These are phyloP conservation scores for Tortricodes alternella DNA, from an alignment of 2,888 invertebrate species.

Conservation along the genomic window DNA sequence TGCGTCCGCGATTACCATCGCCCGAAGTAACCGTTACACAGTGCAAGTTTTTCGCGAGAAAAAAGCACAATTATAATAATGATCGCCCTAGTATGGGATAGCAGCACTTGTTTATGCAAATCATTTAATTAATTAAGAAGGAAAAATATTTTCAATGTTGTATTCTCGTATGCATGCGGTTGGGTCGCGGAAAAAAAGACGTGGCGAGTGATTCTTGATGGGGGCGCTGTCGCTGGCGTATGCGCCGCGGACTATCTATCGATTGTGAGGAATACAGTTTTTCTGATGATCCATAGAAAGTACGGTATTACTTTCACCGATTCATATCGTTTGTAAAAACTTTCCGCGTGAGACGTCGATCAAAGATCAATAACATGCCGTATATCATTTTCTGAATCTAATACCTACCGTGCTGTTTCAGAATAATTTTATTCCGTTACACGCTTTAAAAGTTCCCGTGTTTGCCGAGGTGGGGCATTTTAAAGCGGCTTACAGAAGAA, in stretches of 20 bases:
- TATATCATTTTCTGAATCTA: constrained; percentile 47
- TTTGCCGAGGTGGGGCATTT: constrained; percentile 74
- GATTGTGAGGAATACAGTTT: constrained; percentile 32
- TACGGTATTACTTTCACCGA: constrained; percentile 36
- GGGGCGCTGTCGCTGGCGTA: constrained; percentile 62
- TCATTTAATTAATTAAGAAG: constrained; percentile 72
- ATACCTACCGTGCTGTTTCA: constrained; percentile 57
- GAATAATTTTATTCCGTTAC: constrained; percentile 71
- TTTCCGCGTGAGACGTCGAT: constrained; percentile 40
- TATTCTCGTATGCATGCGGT: constrained; percentile 70
- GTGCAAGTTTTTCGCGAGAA: constrained; percentile 72
- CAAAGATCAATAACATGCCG: constrained; percentile 29
- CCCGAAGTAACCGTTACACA: constrained; percentile 65
- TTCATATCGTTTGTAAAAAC: constrained; percentile 34
- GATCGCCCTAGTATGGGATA: constrained; percentile 76
- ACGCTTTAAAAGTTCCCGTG: constrained; percentile 71
- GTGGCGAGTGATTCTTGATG: constrained; percentile 45
- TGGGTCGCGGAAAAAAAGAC: constrained; percentile 52
- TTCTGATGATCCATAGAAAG: constrained; percentile 35
- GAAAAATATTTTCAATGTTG: constrained; percentile 70
- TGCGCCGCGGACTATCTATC: constrained; percentile 58
- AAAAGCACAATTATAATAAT: constrained; percentile 77
- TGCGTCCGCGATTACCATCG: constrained; percentile 72
- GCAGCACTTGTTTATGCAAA: constrained; percentile 75
- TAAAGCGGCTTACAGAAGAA: constrained; percentile 76